phyloP scores from a whole-genome alignment of 2,888 invertebrate species.

The Yponomeuta sedellus region DNA sequence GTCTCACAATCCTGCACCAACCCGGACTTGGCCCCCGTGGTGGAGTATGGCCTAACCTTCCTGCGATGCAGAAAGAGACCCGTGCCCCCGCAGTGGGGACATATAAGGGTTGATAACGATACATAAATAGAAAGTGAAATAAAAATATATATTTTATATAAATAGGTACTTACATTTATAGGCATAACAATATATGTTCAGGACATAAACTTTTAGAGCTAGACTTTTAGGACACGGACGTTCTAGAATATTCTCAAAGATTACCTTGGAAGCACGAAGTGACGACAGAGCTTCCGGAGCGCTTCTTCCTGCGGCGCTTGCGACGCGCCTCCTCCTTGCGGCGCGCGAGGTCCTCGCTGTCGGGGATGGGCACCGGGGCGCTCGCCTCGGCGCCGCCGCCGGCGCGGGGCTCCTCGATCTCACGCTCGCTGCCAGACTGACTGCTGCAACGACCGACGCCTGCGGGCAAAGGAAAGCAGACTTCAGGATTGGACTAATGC shows the following conservation, averaged over 20 bases:
- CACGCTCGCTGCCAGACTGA: constrained; percentile 75
- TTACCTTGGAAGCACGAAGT: constrained; percentile 93
- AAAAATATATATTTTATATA: too few relatives aligned
- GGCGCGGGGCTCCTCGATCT: constrained; percentile 64
- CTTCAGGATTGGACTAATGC: not conserved
- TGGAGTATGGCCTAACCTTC: too few relatives aligned
- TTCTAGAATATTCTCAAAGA: not conserved
- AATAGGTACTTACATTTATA: too few relatives aligned
- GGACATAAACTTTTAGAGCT: too few relatives aligned
- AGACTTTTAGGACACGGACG: not conserved
- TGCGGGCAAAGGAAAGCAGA: constrained; percentile 35
- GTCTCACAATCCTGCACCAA: too few relatives aligned
- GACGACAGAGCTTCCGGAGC: constrained; percentile 90
- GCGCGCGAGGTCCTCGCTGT: constrained; percentile 81
- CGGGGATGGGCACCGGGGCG: constrained; percentile 76
- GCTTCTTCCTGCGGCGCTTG: constrained; percentile 92
- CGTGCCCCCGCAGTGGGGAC: too few relatives aligned
- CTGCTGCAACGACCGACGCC: constrained; percentile 74
- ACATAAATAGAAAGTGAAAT: too few relatives aligned
- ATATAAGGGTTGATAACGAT: too few relatives aligned
- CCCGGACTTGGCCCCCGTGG: too few relatives aligned
- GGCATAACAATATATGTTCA: too few relatives aligned
- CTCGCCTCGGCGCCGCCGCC: constrained; percentile 58
- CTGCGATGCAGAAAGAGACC: too few relatives aligned
- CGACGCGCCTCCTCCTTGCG: constrained; percentile 93